Percentiles rank a stretch among this genome's conserved stretches.
Evolutionary conservation across 2,888 invertebrate genomes (phyloP).

Genomic region (Lithophane socia): DNA sequence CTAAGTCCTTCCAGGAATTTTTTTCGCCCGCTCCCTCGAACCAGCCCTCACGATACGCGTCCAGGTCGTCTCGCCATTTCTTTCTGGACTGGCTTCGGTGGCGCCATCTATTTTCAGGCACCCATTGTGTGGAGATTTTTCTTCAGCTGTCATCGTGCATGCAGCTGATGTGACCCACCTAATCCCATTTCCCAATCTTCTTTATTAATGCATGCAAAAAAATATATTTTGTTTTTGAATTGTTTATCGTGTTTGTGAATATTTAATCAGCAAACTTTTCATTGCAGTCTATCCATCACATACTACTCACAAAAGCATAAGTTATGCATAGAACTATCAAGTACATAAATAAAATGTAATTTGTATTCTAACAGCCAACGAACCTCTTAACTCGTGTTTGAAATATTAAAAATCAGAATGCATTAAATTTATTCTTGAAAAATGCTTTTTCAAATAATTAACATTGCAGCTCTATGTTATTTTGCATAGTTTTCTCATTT

Average conservation of each 20-base stretch:
- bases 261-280: background rate
- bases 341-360: slow-evolving; percentile 11
- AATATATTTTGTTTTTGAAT: background rate
- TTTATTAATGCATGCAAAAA: background rate
- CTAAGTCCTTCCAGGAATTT: too few relatives aligned
- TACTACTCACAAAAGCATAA: background rate
- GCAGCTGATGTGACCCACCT: too few relatives aligned
- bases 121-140: too few relatives aligned
- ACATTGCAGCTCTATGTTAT: background rate
- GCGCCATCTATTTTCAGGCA: too few relatives aligned
- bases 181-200: background rate
- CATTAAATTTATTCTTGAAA: background rate
- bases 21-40: too few relatives aligned
- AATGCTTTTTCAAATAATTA: slow-evolving; percentile 16
- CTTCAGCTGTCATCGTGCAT: too few relatives aligned
- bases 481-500: slow-evolving; percentile 24
- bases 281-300: background rate
- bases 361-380: background rate
- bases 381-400: background rate
- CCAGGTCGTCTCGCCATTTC: too few relatives aligned
- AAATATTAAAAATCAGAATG: slow-evolving; percentile 30
- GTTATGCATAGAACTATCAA: slow-evolving; percentile 6
- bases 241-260: background rate
- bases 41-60: too few relatives aligned
- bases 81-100: too few relatives aligned